These are phyloP conservation scores for Epirrita christyi DNA, from an alignment of 2,888 invertebrate species.

Conservation along the genomic window DNA sequence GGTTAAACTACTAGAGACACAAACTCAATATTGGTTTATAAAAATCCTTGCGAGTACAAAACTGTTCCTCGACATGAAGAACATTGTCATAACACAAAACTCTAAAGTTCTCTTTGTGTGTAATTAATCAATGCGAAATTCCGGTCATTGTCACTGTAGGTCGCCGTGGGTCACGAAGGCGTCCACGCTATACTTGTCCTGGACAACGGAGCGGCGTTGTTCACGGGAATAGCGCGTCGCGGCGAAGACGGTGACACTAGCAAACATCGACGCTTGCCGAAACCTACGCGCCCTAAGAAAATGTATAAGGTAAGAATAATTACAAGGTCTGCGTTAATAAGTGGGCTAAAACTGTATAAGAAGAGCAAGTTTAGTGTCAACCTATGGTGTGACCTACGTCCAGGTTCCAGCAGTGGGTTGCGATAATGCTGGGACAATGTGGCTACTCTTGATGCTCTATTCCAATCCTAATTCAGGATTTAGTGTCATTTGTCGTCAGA, in stretches of 20 bases:
- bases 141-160: conserved; percentile 69
- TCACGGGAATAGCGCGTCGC: conserved; percentile 92
- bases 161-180: conserved; percentile 97
- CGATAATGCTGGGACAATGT: too few species aligned
- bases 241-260: conserved; percentile 97
- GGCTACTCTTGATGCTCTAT: too few species aligned
- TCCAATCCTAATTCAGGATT: too few species aligned
- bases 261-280: conserved; percentile 92
- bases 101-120: neutral
- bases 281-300: conserved; percentile 96
- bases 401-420: too few species aligned
- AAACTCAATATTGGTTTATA: too few species aligned
- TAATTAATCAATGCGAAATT: neutral
- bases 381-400: too few species aligned
- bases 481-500: too few species aligned
- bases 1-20: too few species aligned
- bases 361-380: too few species aligned
- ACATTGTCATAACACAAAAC: neutral
- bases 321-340: too few species aligned
- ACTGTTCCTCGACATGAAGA: neutral
- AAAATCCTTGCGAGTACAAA: too few species aligned
- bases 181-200: conserved; percentile 95
- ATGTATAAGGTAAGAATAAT: conserved; percentile 88
- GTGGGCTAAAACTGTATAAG: too few species aligned
- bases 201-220: conserved; percentile 95